Evolutionary conservation across 2,797 vertebrate species (phyloP), one percentile per base, ranked within the genome.

Genomic region (Phrynocephalus forsythii): DNA sequence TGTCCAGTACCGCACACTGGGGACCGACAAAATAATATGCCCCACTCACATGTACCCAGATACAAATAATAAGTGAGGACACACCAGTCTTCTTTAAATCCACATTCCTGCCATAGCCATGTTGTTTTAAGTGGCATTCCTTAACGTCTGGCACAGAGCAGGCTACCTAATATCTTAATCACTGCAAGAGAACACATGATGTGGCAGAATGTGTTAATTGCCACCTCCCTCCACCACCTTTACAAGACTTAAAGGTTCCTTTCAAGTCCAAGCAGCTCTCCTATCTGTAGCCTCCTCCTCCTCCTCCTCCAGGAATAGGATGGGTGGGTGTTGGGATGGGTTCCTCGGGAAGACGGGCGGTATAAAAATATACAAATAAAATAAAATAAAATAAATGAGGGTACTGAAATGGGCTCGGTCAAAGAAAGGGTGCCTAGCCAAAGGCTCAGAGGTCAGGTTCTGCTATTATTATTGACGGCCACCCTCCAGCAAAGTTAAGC

Each of bases 231-330:
- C 33, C 16, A 1, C 20, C 28, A 50, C 26, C 20, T 13, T 30
- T 24, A 15, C 33, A 13, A 28, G 15, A 50, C 85, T 33, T 16
- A 1, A 1, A 13, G 68, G 8, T 2, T 10, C 63, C 52, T 44
- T 28, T 24, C 60, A 30, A 63, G 60, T 13, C 16, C 15, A 28
- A 22, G 7, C 3, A 30, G 68, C 13, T 30, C 66, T 9, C 18
- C 9, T 48, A 48, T 48, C 69, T 75, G 24, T 26, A 26, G 38
- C 38, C 38, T 44, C 38, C 38, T 81, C 26, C 33, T 81, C 66
- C 33, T 30, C 81, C 60, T 68, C 69, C 68, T 79, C 22, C 6
- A 6, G 20, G 82, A 75, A 9, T 73, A 87, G 82, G 81, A 83
- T 30, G 30, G 28, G 48, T 9, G 20, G 22, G 48, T 13, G 52